Base-by-base conservation (phyloP, 2,113 vertebrate genomes). In the Brachyistius frenatus region DNA sequence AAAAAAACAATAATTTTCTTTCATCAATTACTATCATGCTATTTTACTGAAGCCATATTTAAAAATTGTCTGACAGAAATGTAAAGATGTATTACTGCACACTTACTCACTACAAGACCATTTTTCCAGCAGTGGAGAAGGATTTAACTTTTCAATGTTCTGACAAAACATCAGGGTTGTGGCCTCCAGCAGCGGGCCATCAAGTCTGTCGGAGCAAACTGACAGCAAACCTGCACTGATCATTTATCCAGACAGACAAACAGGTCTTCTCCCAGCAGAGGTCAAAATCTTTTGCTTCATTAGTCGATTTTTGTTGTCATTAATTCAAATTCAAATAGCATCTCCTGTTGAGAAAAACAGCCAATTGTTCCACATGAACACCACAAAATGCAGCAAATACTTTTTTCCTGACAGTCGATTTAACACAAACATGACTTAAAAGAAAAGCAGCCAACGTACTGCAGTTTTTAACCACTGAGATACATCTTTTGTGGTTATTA, bases 281-380 rank as follows among this genome's bases (percentile, higher is more conserved):
- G 84, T 76, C 60, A 73, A 74, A 53, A 66, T 46, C 61, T 64
- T 65, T 83, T 83, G 64, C 70, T 79, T 87, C 78, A 89, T 90
- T 86, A 80, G 78, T 69, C 41, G 41, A 23, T 81, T 83, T 81
- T 74, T 81, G 36, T 37, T 81, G 79, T 76, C 62, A 82, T 66
- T 80, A 70, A 72, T 73, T 73, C 73, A 76, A 37, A 55, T 75
- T 82, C 44, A 81, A 83, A 86, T 76, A 72, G 44, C 62, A 33
- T 78, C 68, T 73, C 73, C 68, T 47, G 66, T 56, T 54, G 67
- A 77, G 65, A 85, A 77, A 81, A 80, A 73, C 67, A 76, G 55
- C 33, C 70, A 70, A 71, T 82, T 81, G 76, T 85, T 76, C 46
- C 73, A 73, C 81, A 60, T 41, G 66, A 83, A 74, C 16, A 63